phyloP scores from a whole-genome alignment of 2,797 vertebrate genomes.

The Podarcis lilfordi region DNA sequence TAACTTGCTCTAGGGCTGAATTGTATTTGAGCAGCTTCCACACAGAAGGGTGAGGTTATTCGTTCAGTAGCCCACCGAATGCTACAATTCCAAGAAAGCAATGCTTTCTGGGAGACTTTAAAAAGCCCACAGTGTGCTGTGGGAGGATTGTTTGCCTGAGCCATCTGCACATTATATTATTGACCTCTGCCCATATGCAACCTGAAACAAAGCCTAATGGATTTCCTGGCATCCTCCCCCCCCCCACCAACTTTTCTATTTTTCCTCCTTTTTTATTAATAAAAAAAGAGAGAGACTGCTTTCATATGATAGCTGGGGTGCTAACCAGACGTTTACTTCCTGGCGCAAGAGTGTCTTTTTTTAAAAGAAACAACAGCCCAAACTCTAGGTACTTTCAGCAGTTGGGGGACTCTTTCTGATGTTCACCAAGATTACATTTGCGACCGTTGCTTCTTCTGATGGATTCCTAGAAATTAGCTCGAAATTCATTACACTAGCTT shows the following conservation, averaged over 20 bases:
- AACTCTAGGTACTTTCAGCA: background rate
- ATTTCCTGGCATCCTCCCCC: background rate
- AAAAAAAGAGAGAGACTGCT: background rate
- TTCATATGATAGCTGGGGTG: slow-evolving; percentile 14
- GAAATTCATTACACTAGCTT: background rate
- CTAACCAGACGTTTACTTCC: slow-evolving; percentile 11
- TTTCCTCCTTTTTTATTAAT: background rate
- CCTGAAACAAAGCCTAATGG: slow-evolving; percentile 27
- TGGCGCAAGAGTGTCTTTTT: background rate
- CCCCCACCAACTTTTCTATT: background rate
- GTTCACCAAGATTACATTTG: background rate
- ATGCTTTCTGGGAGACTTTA: background rate
- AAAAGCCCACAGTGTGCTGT: background rate
- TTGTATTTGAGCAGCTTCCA: background rate
- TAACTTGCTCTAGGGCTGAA: background rate
- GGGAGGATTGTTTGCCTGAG: background rate
- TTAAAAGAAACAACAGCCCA: background rate
- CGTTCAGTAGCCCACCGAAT: background rate
- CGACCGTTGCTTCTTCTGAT: background rate
- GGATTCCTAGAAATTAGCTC: background rate
- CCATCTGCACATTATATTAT: background rate
- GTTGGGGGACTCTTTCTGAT: background rate
- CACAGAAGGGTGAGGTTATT: background rate
- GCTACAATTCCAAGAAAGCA: background rate
- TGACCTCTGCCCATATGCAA: background rate